Evolutionary conservation across 2,797 vertebrate species (phyloP).

Genomic region (Poeciliopsis paucimaculata): DNA sequence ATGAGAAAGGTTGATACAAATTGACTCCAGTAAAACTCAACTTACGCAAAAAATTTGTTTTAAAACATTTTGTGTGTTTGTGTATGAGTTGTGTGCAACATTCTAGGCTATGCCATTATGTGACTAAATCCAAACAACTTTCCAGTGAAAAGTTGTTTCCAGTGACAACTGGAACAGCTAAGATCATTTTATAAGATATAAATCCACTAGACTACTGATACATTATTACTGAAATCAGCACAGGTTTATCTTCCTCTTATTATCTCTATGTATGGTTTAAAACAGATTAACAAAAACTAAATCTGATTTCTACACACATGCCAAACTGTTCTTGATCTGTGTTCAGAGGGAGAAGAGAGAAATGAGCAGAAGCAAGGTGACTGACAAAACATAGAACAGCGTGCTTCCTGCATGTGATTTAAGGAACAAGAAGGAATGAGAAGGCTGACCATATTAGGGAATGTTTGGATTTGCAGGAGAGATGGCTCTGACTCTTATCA

Average conservation of each 20-base stretch:
- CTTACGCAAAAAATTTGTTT: not conserved
- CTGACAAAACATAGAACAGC: not conserved
- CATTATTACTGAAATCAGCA: not conserved
- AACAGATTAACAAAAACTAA: not conserved
- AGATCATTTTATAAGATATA: not conserved
- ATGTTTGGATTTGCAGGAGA: constrained; percentile 79
- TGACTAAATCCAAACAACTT: not conserved
- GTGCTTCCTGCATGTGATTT: constrained; percentile 77
- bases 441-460: constrained; percentile 82
- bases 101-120: not conserved
- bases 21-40: not conserved
- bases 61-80: not conserved
- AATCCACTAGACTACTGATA: not conserved
- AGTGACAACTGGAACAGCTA: not conserved
- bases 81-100: not conserved
- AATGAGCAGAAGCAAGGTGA: not conserved
- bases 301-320: not conserved
- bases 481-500: constrained; percentile 76
- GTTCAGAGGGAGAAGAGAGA: not conserved
- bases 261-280: not conserved
- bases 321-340: not conserved
- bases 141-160: no score
- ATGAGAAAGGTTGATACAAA: not conserved
- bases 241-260: not conserved
- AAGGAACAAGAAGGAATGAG: constrained; percentile 67